Evolutionary conservation across 2,888 invertebrate species (phyloP).

Genomic region (Drosophila pseudotalamancana): DNA sequence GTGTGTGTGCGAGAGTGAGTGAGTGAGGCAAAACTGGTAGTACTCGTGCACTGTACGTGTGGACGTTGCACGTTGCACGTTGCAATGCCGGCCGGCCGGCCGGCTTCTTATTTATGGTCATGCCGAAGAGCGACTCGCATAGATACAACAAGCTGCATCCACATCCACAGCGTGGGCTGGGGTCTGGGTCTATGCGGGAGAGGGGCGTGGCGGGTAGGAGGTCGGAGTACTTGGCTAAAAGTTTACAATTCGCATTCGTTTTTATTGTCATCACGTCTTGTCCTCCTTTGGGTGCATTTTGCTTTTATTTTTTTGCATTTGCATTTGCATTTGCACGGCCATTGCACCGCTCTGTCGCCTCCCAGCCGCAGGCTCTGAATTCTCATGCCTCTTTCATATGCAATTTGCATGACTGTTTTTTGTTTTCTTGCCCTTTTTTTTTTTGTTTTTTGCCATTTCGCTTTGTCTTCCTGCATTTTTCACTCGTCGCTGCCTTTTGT

Average conservation of each 20-base stretch:
- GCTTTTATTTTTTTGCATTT: slow-evolving; percentile 41
- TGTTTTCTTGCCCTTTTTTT: slow-evolving; percentile 14
- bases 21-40: slow-evolving; percentile 51
- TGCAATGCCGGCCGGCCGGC: slow-evolving; percentile 70
- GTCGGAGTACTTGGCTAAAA: slow-evolving; percentile 69
- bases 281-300: slow-evolving; percentile 51
- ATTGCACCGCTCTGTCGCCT: slow-evolving; percentile 32
- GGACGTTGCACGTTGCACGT: no score
- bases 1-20: slow-evolving; percentile 15
- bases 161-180: slow-evolving; percentile 47
- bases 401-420: slow-evolving; percentile 44
- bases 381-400: slow-evolving; percentile 51
- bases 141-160: slow-evolving; percentile 27
- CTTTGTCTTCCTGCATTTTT: slow-evolving; percentile 53
- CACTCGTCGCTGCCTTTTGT: slow-evolving; percentile 48
- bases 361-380: slow-evolving; percentile 8
- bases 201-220: neutral
- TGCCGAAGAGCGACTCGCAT: slow-evolving; percentile 43
- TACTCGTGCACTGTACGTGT: slow-evolving; percentile 31
- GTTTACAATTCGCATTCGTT: slow-evolving; percentile 74
- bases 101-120: slow-evolving; percentile 72
- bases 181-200: slow-evolving; percentile 10
- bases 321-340: no score
- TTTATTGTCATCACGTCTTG: slow-evolving; percentile 72
- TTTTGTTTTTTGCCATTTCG: slow-evolving; percentile 12